Base-by-base conservation (phyloP, 2,797 vertebrate genomes). In the Pyrocephalus nanus region DNA sequence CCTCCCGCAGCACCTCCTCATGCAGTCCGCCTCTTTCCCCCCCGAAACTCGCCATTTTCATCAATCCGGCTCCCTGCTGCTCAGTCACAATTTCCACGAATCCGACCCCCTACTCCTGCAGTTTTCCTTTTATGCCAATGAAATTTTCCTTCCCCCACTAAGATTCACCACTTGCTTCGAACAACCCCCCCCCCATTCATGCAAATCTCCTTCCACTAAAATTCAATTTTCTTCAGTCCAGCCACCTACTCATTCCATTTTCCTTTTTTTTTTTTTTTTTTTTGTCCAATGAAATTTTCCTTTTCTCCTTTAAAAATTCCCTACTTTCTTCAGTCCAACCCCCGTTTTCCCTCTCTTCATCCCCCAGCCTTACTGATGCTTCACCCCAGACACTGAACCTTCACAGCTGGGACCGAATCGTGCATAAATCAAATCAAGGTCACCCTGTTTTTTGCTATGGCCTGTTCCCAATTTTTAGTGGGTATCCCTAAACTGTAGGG, bases 301-400 rank as follows among this genome's bases (percentile, higher is more conserved):
- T n/a, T n/a, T n/a, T n/a, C n/a, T n/a, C n/a, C n/a, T n/a, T n/a
- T n/a, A n/a, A 73, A 77, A 78, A 34, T 20, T 36, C 47, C 8
- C 18, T 32, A 1, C 13, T 19, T 51, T 51, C 50, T 29, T 19
- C 29, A 18, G 8, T 25, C 45, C 34, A 42, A 22, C 7, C 8
- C 5, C 13, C 4, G 4, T 25, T 29, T 11, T 5, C 8, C 9
- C 18, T 9, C 8, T 8, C 0, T 15, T 58, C 32, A 9, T 9
- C 34, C 34, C 43, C 18, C 15, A 72, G 1, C 19, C 4, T 55
- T 9, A 17, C 27, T 3, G 22, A 48, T 27, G 30, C 34, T 85
- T 86, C 11, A 14, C 29, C 51, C 47, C 62, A 42, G 53, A 55
- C 60, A 25, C 14, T 3, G 36, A 73, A 67, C 22, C 73, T 48